Conservation (phyloP, 2,888 invertebrate genomes). For the Dorcus hopei region DNA sequence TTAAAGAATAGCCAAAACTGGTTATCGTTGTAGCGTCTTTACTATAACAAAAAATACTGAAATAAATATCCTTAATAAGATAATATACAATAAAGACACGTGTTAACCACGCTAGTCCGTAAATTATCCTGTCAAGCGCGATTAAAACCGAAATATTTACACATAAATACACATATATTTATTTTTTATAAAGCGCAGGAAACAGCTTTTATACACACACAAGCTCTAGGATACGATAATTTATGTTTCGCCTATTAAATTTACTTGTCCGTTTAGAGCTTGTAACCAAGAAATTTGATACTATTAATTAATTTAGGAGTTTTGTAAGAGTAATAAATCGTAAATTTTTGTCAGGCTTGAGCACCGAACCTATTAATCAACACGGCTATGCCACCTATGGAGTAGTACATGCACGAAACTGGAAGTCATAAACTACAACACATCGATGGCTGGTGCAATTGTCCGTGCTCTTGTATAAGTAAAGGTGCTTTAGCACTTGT, state of each 20-base stretch:
- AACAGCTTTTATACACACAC: neutral
- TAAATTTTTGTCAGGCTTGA: neutral
- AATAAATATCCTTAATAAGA: no score
- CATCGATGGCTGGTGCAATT: slow-evolving; percentile 41
- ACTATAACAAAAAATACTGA: no score
- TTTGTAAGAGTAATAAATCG: neutral
- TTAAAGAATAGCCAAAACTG: no score
- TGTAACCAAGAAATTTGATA: no score
- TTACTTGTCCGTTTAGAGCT: no score
- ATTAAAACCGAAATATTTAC: no score
- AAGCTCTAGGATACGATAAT: neutral
- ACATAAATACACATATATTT: no score
- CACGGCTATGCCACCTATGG: slow-evolving; percentile 40
- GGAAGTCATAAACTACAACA: slow-evolving; percentile 38
- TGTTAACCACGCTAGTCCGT: no score
- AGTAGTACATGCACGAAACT: slow-evolving; percentile 34
- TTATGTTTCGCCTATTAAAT: neutral
- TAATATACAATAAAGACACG: no score
- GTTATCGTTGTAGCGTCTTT: no score
- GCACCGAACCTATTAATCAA: slow-evolving; percentile 24
- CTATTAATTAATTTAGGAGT: neutral
- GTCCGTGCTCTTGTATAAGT: slow-evolving; percentile 30
- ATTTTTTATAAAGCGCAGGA: no score
- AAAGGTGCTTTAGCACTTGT: slow-evolving; percentile 33
- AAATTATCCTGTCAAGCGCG: no score